Evolutionary conservation across 2,888 invertebrate species (phyloP).

Genomic region (Brachyopa scutellaris): DNA sequence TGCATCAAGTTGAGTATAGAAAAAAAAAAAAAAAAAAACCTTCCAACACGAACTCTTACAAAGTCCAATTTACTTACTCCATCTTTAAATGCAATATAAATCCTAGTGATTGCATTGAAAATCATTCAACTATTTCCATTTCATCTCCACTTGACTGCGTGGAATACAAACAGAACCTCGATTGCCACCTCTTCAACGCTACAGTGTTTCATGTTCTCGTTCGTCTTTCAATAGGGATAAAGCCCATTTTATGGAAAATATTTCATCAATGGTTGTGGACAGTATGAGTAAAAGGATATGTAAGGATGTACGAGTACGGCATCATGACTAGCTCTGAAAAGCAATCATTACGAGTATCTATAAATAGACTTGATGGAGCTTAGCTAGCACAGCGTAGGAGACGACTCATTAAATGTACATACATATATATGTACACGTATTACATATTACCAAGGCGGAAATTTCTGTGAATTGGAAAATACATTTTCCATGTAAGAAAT

Average conservation of each 20-base stretch:
- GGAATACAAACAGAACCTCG: neutral
- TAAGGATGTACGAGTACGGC: neutral
- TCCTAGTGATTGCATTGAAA: conserved; percentile 1
- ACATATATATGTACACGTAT: too few species aligned
- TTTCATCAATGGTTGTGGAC: conserved; percentile 7
- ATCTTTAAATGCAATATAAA: neutral
- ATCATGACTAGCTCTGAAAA: conserved; percentile 1
- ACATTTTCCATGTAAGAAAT: neutral
- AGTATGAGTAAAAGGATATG: conserved; percentile 13
- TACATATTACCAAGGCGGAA: too few species aligned
- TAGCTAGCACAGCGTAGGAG: neutral
- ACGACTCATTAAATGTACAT: too few species aligned
- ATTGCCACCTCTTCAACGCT: conserved; percentile 11
- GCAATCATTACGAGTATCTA: neutral
- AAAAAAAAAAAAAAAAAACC: too few species aligned
- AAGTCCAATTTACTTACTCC: too few species aligned
- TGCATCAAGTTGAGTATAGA: too few species aligned
- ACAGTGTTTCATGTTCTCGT: too few species aligned
- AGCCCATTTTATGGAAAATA: conserved; percentile 7
- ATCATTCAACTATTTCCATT: neutral
- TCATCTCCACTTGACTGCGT: too few species aligned
- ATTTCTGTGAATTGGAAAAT: conserved; percentile 26
- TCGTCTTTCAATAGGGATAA: neutral
- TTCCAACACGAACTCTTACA: too few species aligned
- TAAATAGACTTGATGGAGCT: conserved; percentile 14